Evolutionary conservation across 2,797 vertebrate species (phyloP), one percentile per base, ranked within the genome.

Genomic region (Channallabes apus): DNA sequence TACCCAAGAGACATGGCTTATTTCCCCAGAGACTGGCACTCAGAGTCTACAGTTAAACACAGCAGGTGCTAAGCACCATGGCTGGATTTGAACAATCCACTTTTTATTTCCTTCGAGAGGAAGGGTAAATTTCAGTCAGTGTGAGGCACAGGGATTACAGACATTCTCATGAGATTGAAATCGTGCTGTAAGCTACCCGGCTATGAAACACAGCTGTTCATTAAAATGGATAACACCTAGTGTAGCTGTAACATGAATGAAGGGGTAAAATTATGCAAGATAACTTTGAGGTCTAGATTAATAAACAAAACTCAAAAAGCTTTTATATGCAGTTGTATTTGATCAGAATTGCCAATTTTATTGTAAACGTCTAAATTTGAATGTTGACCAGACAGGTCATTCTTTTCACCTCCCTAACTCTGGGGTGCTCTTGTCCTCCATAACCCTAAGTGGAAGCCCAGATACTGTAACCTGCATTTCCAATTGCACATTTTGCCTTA

Each of bases 61-160:
- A 51, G 85, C 86, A 86, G 82, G 83, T 81, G 84, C 78, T 46
- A 80, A 56, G 80, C 86, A 54, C 68, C 8, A 12, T 85, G 38
- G 72, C 82, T 14, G 88, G 89, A 93, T 93, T 93, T 90, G 91
- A 80, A 77, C 59, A 88, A 90, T 86, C 89, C 80, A 11, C 86
- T 86, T 88, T 93, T 90, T 89, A 94, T 94, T 94, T 94, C 93
- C 93, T 91, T 71, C 0, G 93, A 91, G 93, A 90, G 81, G 38
- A 35, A 32, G 82, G 32, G 87, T 88, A 92, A 91, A 93, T 94
- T 92, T 93, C 91, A 92, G 80, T 86, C 80, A 73, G 65, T 62
- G 82, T 82, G 84, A 69, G 85, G 72, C 82, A 41, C 84, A 41
- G 85, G 24, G 85, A 61, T 58, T 78, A 59, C 61, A 65, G 71